phyloP scores from a whole-genome alignment of 2,797 vertebrate species.

The Pseudochirops cupreus region DNA sequence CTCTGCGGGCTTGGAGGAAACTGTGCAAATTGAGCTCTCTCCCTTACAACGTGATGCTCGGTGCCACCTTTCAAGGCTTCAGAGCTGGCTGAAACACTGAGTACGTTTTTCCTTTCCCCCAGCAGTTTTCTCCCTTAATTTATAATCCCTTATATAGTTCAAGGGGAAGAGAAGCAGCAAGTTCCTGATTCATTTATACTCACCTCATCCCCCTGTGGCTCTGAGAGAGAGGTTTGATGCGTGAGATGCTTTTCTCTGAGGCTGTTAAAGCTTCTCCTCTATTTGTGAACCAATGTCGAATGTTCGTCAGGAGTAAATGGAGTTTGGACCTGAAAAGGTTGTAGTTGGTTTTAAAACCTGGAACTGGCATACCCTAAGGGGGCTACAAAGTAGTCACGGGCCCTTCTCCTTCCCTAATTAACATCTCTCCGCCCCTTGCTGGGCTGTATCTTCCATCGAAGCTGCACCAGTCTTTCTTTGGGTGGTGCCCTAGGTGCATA shows the following conservation, averaged over 20 bases:
- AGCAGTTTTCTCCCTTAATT: conserved; percentile 48
- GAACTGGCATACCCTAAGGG: conserved; percentile 67
- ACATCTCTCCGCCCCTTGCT: conserved; percentile 50
- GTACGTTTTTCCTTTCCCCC: conserved; percentile 54
- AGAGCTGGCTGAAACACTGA: conserved; percentile 30
- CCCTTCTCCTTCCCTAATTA: conserved; percentile 52
- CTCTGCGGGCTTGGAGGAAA: conserved; percentile 10
- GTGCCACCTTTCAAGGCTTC: conserved; percentile 41
- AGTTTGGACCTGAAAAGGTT: conserved; percentile 62
- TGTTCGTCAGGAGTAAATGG: conserved; percentile 66
- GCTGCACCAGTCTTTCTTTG: conserved; percentile 28
- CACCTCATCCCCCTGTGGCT: conserved; percentile 19
- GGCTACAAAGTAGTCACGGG: conserved; percentile 45
- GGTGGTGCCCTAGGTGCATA: conserved; percentile 28
- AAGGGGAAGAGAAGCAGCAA: conserved; percentile 43
- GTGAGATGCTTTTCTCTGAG: conserved; percentile 56
- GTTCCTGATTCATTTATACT: conserved; percentile 58
- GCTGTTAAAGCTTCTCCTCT: conserved; percentile 50
- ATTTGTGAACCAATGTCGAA: conserved; percentile 64
- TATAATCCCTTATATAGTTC: conserved; percentile 56
- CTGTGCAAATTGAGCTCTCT: neutral
- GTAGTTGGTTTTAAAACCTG: conserved; percentile 64
- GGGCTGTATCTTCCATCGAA: conserved; percentile 39
- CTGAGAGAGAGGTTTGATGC: conserved; percentile 39
- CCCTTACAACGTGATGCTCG: neutral